Evolutionary conservation across 2,113 vertebrate genomes (phyloP).

Genomic region (Passerina amoena): DNA sequence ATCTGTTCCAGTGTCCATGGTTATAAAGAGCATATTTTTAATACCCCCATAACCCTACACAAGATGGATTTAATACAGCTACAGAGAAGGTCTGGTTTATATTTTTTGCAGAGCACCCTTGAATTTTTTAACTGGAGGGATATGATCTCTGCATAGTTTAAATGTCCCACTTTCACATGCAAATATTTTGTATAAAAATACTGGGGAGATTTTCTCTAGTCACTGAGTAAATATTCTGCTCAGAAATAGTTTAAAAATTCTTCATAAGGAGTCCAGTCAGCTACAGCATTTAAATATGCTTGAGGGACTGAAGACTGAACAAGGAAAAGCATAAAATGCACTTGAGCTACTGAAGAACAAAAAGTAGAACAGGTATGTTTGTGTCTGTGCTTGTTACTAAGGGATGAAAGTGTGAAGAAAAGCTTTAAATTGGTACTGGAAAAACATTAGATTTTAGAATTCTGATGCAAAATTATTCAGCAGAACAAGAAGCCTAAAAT

Average conservation of each 20-base stretch:
- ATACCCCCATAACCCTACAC: neutral
- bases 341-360: neutral
- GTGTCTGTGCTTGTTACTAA: neutral
- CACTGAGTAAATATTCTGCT: neutral
- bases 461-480: constrained; percentile 33
- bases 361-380: constrained; percentile 8
- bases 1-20: neutral
- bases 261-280: neutral
- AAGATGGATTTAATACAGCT: neutral
- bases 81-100: neutral
- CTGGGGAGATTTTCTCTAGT: neutral
- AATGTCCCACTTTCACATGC: neutral
- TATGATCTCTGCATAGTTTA: neutral
- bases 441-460: constrained; percentile 1
- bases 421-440: neutral
- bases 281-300: neutral
- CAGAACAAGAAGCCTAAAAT: neutral
- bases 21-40: neutral
- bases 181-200: neutral
- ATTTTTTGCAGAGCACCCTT: neutral
- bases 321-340: constrained; percentile 1
- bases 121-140: neutral
- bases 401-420: constrained; percentile 6
- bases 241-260: neutral
- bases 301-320: neutral